Evolutionary conservation across 1,140 invertebrate genomes (phyloP).

Genomic region (Steinernema feltiae): DNA sequence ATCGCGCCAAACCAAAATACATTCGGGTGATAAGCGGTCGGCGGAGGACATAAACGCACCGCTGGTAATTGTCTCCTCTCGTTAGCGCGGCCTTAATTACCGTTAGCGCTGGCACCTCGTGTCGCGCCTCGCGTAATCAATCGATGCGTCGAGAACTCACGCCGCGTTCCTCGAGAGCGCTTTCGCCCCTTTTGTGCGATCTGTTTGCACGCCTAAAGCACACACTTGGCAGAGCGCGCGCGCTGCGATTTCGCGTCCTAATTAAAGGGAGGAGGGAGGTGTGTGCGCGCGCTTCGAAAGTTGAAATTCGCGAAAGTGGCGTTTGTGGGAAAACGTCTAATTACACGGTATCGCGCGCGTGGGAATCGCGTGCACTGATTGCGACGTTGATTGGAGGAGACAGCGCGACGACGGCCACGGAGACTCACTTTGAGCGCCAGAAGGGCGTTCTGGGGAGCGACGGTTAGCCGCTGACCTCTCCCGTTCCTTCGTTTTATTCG

Average conservation of each 20-base stretch:
- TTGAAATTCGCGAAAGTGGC: background rate
- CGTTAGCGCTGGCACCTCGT: background rate
- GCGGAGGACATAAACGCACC: background rate
- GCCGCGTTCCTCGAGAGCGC: background rate
- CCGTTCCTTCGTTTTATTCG: no score
- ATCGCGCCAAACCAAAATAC: background rate
- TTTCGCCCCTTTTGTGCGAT: background rate
- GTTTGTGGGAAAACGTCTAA: constrained; percentile 6
- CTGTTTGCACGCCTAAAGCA: background rate
- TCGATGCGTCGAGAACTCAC: background rate
- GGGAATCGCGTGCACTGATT: constrained; percentile 9
- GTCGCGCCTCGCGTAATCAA: background rate
- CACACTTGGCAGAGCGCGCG: background rate
- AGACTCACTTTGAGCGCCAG: background rate
- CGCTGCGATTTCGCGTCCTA: background rate
- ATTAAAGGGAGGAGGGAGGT: background rate
- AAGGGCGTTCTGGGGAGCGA: background rate
- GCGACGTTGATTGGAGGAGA: background rate
- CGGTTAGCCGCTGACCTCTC: no score
- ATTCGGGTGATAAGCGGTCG: background rate
- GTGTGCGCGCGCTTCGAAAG: background rate
- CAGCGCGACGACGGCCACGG: background rate
- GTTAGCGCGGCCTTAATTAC: constrained; percentile 11
- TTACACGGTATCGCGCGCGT: constrained; percentile 12
- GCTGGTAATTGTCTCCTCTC: background rate